Conservation (phyloP, 2,797 vertebrate genomes). For the Clarias fuscus region DNA sequence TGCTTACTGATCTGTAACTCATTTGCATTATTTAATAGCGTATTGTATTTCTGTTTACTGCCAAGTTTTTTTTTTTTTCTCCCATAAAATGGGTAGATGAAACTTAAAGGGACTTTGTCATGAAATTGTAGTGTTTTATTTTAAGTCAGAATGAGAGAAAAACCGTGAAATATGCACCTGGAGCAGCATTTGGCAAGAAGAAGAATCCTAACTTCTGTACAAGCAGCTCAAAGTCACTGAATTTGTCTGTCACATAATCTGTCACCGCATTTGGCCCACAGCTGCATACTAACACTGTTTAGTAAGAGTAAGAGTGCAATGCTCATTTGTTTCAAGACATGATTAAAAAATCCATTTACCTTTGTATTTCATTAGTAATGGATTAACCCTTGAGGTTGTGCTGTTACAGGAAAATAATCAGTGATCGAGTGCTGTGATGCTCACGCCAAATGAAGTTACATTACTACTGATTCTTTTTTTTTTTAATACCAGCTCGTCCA, state of each 20-base stretch:
- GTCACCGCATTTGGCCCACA: neutral
- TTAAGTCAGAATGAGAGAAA: neutral
- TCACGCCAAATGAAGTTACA: neutral
- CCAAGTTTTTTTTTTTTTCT: too few species aligned
- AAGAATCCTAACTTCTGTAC: neutral
- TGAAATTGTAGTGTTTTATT: neutral
- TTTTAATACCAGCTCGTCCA: neutral
- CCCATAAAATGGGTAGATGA: neutral
- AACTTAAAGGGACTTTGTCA: neutral
- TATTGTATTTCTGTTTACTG: neutral
- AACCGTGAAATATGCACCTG: neutral
- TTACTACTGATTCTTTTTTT: neutral
- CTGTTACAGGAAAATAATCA: neutral
- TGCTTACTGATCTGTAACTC: conserved; percentile 1
- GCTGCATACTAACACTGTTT: neutral
- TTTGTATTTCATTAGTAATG: neutral
- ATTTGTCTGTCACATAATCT: neutral
- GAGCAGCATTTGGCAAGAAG: neutral
- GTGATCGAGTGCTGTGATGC: neutral
- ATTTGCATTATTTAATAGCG: conserved; percentile 8
- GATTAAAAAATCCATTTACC: neutral
- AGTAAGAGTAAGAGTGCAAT: neutral
- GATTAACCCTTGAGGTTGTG: neutral
- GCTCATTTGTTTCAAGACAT: neutral
- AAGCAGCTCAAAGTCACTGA: neutral